phyloP scores from a whole-genome alignment of 2,113 vertebrate genomes.

The Sinocyclocheilus anophthalmus region DNA sequence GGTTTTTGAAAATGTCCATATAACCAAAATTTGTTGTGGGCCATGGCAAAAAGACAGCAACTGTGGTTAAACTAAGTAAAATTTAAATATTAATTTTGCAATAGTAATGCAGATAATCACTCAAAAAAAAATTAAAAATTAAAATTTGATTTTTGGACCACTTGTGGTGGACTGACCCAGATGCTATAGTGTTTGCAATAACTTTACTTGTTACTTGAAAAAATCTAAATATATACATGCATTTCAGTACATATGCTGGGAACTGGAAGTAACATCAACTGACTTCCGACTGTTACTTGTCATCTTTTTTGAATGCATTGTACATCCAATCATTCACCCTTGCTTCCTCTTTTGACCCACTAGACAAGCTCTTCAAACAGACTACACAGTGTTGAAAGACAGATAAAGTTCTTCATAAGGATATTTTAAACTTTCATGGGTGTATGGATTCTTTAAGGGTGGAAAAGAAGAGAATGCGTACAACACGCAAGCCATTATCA shows the following conservation, averaged over 20 bases:
- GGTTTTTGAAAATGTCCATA: too few species aligned
- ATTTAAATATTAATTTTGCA: not conserved
- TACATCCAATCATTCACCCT: not conserved
- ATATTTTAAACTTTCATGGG: slow-evolving; percentile 57
- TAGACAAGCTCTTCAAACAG: slow-evolving; percentile 50
- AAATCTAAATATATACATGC: too few species aligned
- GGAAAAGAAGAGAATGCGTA: slow-evolving; percentile 36
- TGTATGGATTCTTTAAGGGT: slow-evolving; percentile 48
- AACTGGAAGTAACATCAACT: too few species aligned
- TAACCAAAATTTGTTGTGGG: not conserved
- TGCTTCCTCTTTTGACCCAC: slow-evolving; percentile 36
- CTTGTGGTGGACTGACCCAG: too few species aligned
- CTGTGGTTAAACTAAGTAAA: not conserved
- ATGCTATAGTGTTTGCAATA: too few species aligned
- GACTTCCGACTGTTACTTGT: too few species aligned
- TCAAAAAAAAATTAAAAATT: too few species aligned
- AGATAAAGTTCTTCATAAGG: not conserved
- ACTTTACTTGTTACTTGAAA: too few species aligned
- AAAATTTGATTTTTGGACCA: too few species aligned
- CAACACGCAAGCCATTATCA: slow-evolving; percentile 56
- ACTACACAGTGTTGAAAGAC: slow-evolving; percentile 11
- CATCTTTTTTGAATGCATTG: too few species aligned
- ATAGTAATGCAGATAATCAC: not conserved
- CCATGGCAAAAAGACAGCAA: not conserved
- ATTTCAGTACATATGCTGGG: too few species aligned